Evolutionary conservation across 2,888 invertebrate genomes (phyloP), one percentile per base, ranked within the genome.

Genomic region (Conomelus anceps): DNA sequence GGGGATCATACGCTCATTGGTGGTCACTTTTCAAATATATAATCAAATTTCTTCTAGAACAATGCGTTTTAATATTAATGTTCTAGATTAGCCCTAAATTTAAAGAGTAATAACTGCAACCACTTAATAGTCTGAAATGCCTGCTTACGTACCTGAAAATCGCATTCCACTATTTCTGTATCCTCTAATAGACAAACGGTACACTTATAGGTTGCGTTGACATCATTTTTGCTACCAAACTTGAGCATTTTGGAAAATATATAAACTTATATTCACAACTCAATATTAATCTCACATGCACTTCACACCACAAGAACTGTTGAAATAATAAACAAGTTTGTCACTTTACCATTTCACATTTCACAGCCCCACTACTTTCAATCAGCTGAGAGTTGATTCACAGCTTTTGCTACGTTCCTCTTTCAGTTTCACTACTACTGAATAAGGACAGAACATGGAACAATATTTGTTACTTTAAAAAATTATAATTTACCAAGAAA

Each of bases 101-200:
- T 23, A 20, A 20, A 86, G 13, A 26, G 23, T 87, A 86, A 22
- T 20, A 87, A 17, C 26, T 7, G 26, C 26, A 26, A 26, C 26
- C 26, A n/a, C n/a, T n/a, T n/a, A n/a, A n/a, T n/a, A n/a, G n/a
- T n/a, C 26, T n/a, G 20, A n/a, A 63, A 63, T 6, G 20, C n/a
- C 20, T 63, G 13, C 11, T 63, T 63, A 63, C 63, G 63, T 93
- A 97, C 96, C 95, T 97, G 98, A 95, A 98, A 98, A 95, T 98
- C 98, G 93, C 97, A 98, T 95, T 98, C 97, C 93, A 98, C 94
- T 92, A 98, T 96, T 94, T 98, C 98, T 91, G 97, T 96, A 94
- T 98, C 98, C 94, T 98, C 98, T 92, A 98, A 94, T 91, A 98
- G 95, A 92, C 98, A 95, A 92, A 98, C 97, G 92, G 98, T 98